Percentiles rank a stretch among this genome's conserved stretches.
phyloP scores from a whole-genome alignment of 1,140 invertebrate genomes.

The Neuroterus valhalla region DNA sequence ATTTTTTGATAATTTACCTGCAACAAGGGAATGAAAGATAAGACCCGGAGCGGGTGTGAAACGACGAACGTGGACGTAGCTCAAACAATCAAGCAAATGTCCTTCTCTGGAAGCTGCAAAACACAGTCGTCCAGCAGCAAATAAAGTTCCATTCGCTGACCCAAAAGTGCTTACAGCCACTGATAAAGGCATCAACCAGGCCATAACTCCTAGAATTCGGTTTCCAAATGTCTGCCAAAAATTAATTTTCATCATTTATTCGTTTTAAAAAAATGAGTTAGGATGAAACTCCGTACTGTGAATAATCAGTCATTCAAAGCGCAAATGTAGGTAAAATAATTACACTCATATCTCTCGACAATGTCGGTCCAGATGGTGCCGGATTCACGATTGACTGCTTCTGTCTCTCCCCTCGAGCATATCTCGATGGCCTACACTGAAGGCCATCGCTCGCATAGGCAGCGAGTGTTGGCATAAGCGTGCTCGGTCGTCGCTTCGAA shows the following conservation, averaged over 20 bases:
- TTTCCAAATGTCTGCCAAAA: slow-evolving; percentile 88
- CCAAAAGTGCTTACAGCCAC: slow-evolving; percentile 98
- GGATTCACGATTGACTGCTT: too few relatives aligned
- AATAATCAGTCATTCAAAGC: too few relatives aligned
- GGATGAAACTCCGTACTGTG: too few relatives aligned
- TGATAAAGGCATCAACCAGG: slow-evolving; percentile 95
- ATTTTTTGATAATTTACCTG: slow-evolving; percentile 77
- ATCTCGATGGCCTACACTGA: too few relatives aligned
- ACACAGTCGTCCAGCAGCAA: slow-evolving; percentile 92
- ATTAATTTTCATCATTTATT: slow-evolving; percentile 31
- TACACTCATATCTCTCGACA: too few relatives aligned
- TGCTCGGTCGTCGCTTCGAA: too few relatives aligned
- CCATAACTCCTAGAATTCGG: slow-evolving; percentile 87
- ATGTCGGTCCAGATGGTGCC: too few relatives aligned
- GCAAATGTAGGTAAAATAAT: too few relatives aligned
- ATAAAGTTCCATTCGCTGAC: slow-evolving; percentile 96
- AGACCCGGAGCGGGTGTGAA: slow-evolving; percentile 96
- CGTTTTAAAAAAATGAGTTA: too few relatives aligned
- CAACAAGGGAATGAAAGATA: slow-evolving; percentile 86
- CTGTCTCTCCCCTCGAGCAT: too few relatives aligned
- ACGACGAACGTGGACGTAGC: slow-evolving; percentile 92
- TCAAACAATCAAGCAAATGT: slow-evolving; percentile 93
- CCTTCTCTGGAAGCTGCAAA: slow-evolving; percentile 96
- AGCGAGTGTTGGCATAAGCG: too few relatives aligned
- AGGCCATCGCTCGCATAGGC: too few relatives aligned